Evolutionary conservation across 2,888 invertebrate genomes (phyloP).

Genomic region (Mesoligia furuncula): DNA sequence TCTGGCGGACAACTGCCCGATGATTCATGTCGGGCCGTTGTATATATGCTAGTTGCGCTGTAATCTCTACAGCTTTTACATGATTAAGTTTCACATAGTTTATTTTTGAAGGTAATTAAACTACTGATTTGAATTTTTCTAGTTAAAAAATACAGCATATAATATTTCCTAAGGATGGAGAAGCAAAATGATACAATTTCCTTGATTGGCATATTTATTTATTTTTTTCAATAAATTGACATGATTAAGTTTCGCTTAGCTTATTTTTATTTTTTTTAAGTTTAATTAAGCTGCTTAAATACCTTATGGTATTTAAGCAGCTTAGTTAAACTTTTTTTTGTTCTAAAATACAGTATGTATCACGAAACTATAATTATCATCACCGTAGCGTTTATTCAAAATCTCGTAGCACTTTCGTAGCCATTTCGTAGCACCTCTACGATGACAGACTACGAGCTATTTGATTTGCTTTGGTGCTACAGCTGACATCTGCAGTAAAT

Average conservation of each 20-base stretch:
- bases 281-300: too few relatives aligned
- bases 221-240: background rate
- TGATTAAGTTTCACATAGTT: too few relatives aligned
- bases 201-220: background rate
- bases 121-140: too few relatives aligned
- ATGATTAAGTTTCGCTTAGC: background rate
- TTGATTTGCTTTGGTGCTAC: conserved; percentile 49
- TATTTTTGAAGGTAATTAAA: too few relatives aligned
- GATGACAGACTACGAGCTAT: conserved; percentile 57
- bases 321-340: background rate
- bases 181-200: background rate
- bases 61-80: too few relatives aligned
- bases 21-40: too few relatives aligned
- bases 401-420: conserved; percentile 47
- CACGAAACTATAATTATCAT: background rate
- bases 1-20: too few relatives aligned
- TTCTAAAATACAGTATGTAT: background rate
- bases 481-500: conserved; percentile 55
- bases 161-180: too few relatives aligned
- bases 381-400: conserved; percentile 20
- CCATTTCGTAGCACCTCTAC: conserved; percentile 54
- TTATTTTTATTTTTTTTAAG: too few relatives aligned
- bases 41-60: too few relatives aligned
- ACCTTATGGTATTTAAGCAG: background rate
- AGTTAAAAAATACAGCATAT: too few relatives aligned